A percentile compares a stretch with the other conserved stretches of the same genome.
These are phyloP conservation scores for Epicampocera succincta DNA, from an alignment of 2,888 invertebrate species.

Conservation along the genomic window DNA sequence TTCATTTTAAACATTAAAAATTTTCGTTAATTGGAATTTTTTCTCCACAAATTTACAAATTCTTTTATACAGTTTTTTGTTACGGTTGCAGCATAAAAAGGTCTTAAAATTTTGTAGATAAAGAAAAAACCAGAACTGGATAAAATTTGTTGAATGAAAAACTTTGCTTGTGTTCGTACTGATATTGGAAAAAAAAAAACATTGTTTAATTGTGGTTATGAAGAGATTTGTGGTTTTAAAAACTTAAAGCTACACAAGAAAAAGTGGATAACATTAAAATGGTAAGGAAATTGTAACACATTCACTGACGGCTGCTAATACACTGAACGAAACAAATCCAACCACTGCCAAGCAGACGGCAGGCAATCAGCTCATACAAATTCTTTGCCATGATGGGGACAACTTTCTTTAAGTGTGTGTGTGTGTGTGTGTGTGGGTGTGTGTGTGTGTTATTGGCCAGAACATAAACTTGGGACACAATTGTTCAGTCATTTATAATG, in stretches of 20 bases:
- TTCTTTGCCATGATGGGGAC: too few species aligned
- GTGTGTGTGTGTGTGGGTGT: too few species aligned
- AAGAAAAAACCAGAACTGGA: background rate
- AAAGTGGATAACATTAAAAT: background rate
- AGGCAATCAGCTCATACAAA: too few species aligned
- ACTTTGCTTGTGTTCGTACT: constrained; percentile 19
- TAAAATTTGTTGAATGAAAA: constrained; percentile 1
- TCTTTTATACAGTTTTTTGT: background rate
- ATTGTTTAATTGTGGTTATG: constrained; percentile 66
- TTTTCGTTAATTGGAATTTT: too few species aligned
- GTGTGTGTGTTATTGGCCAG: constrained; percentile 4
- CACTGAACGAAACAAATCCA: background rate
- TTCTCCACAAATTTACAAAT: too few species aligned
- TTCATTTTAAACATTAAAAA: too few species aligned
- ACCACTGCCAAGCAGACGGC: background rate
- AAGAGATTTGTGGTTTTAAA: constrained; percentile 65
- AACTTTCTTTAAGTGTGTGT: constrained; percentile 37
- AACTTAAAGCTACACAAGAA: constrained; percentile 29
- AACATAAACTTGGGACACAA: constrained; percentile 41
- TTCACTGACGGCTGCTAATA: background rate
- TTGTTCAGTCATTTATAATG: constrained; percentile 53
- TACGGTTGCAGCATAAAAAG: background rate
- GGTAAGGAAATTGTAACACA: background rate
- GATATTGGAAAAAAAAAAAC: constrained; percentile 37
- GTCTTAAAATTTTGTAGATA: background rate